Evolutionary conservation across 2,888 invertebrate genomes (phyloP), one percentile per base, ranked within the genome.

Genomic region (Melipona beecheii): DNA sequence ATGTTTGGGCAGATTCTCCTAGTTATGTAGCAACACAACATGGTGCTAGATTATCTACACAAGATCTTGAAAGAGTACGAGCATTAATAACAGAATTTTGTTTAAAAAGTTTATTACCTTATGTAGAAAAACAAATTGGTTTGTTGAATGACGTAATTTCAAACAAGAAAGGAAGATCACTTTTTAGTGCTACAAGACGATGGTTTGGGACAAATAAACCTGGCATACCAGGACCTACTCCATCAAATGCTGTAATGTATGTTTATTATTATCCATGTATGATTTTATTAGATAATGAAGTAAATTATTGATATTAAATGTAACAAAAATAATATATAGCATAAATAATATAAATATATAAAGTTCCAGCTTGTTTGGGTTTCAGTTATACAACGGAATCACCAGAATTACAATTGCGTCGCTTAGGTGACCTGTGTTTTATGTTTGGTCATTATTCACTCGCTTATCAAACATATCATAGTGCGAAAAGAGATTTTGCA

Each of bases 401-500:
- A 36, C 97, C 98, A 0, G 99, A 99, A 95, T 95, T 99, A 85
- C 99, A 99, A 94, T 96, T 98, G 71, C 96, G 99, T 82, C 97
- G 99, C 80, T 95, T 99, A 64, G 99, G 98, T 0, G 99, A 99
- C 95, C 95, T 99, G 13, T 98, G 98, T 95, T 99, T 99, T 94
- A 97, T 99, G 96, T 98, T 99, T 94, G 98, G 98, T 5, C 97
- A 98, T 93, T 99, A 99, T 95, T 97, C 97, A 87, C 96, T 98
- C 88, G 98, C 99, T 13, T 99, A 98, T 95, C 98, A 98, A 94
- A 97, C 98, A 0, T 99, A 99, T 95, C 99, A 99, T 95, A 97
- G 97, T 64, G 98, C 99, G n/a, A 99, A 99, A 95, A 96, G 99
- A 75, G 99, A 99, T 94, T 99, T 99, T 94, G 98, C 98, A 93